Percentiles rank a stretch among this genome's conserved stretches.
phyloP scores from a whole-genome alignment of 2,113 vertebrate species.

The Heterochromis multidens region DNA sequence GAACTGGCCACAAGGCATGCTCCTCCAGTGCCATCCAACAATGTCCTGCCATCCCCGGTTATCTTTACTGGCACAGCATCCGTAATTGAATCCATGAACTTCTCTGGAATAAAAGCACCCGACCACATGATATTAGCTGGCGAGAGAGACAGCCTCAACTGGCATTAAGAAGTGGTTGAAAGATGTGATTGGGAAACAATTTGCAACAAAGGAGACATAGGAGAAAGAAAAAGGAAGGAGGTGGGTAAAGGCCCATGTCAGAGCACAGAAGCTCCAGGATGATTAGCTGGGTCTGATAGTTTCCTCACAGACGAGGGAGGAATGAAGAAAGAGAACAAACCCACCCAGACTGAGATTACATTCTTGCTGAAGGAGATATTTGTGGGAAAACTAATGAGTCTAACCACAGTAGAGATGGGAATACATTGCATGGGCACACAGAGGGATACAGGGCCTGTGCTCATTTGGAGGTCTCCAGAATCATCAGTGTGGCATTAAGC shows the following conservation, averaged over 20 bases:
- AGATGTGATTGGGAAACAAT: slow-evolving; percentile 33
- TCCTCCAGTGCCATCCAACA: slow-evolving; percentile 27
- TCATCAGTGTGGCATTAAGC: slow-evolving; percentile 24
- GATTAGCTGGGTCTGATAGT: slow-evolving; percentile 22
- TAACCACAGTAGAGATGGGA: slow-evolving; percentile 56
- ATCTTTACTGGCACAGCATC: slow-evolving; percentile 37
- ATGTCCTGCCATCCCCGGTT: slow-evolving; percentile 32
- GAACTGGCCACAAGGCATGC: slow-evolving; percentile 20
- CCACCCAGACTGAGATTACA: slow-evolving; percentile 36
- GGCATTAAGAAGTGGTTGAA: slow-evolving; percentile 20
- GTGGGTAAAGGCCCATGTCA: background rate
- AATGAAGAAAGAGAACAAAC: slow-evolving; percentile 12
- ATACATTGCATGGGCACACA: slow-evolving; percentile 9
- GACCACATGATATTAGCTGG: background rate
- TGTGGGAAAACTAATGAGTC: slow-evolving; percentile 29
- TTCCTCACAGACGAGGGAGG: background rate
- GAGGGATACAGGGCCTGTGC: slow-evolving; percentile 5
- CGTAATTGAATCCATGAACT: slow-evolving; percentile 31
- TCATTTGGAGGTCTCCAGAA: slow-evolving; percentile 45
- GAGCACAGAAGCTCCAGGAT: slow-evolving; percentile 22
- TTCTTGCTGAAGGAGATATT: slow-evolving; percentile 29
- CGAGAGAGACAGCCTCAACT: background rate
- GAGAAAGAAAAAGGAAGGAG: background rate
- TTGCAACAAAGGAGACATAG: background rate
- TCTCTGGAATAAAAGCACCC: slow-evolving; percentile 4